A percentile compares a stretch with the other conserved stretches of the same genome.
phyloP scores from a whole-genome alignment of 2,113 vertebrate genomes.

The Ageneiosus marmoratus region DNA sequence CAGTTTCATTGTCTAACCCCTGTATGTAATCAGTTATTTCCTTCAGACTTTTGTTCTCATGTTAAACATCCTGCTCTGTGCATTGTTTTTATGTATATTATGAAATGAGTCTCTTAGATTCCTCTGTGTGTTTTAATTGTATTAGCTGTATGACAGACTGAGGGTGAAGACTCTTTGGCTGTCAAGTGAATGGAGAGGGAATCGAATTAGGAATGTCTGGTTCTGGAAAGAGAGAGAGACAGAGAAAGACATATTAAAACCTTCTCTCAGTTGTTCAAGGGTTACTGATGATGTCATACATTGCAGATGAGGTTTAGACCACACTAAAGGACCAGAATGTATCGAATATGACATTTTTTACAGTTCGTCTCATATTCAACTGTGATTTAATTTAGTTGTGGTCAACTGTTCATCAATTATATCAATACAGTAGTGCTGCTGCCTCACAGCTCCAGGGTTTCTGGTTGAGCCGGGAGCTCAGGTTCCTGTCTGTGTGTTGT shows the following conservation, averaged over 20 bases:
- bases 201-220: constrained; percentile 42
- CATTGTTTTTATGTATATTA: constrained; percentile 6
- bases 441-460: not conserved
- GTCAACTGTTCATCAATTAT: not conserved
- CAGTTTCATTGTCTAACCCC: no score
- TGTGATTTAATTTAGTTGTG: not conserved
- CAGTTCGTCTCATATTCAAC: not conserved
- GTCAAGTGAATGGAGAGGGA: constrained; percentile 25
- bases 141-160: constrained; percentile 43
- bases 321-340: not conserved
- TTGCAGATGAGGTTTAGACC: not conserved
- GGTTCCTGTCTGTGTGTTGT: not conserved
- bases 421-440: no score
- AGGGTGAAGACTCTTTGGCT: constrained; percentile 25
- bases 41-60: constrained; percentile 9
- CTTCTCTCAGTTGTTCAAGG: not conserved
- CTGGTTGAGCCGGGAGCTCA: not conserved
- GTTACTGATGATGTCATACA: constrained; percentile 26
- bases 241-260: not conserved
- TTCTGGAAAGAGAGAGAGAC: constrained; percentile 1
- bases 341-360: not conserved
- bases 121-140: constrained; percentile 34
- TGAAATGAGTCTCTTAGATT: constrained; percentile 23
- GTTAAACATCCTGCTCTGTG: constrained; percentile 6
- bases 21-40: not conserved